phyloP scores from a whole-genome alignment of 2,888 invertebrate genomes.

The Eupeodes latifasciatus region DNA sequence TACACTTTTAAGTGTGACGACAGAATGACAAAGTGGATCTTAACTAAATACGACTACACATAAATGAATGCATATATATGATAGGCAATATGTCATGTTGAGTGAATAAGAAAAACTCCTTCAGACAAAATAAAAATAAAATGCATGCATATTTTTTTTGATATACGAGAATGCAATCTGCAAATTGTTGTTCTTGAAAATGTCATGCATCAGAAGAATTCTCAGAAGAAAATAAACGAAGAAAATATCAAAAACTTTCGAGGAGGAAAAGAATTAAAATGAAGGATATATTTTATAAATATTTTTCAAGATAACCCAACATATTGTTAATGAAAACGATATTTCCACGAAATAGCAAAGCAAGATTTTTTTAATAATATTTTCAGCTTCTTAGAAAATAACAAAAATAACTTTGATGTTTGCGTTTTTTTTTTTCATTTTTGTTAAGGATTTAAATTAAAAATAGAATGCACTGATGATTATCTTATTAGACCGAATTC shows the following conservation, averaged over 20 bases:
- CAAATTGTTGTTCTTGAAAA: conserved; percentile 63
- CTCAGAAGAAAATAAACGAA: not conserved
- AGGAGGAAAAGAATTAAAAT: not conserved
- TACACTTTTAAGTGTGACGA: conserved; percentile 75
- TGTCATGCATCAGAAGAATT: conserved; percentile 34
- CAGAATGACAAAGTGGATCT: conserved; percentile 73
- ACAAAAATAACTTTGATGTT: too few species aligned
- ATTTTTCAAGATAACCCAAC: not conserved
- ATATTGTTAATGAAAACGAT: not conserved
- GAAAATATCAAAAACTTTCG: not conserved
- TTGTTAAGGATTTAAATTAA: too few species aligned
- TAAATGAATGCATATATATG: not conserved
- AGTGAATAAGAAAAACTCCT: not conserved
- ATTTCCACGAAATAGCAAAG: not conserved
- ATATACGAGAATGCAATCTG: conserved; percentile 51
- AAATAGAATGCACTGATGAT: too few species aligned
- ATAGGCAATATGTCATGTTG: conserved; percentile 40
- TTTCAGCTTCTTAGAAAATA: too few species aligned
- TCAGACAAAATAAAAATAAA: conserved; percentile 42
- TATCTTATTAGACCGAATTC: too few species aligned
- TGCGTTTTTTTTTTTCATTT: too few species aligned
- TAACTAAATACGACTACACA: not conserved
- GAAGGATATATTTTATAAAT: not conserved
- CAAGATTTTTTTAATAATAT: not conserved
- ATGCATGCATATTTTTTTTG: not conserved